Evolutionary conservation across 2,797 vertebrate genomes (phyloP).

Genomic region (Spinus olivaceus): DNA sequence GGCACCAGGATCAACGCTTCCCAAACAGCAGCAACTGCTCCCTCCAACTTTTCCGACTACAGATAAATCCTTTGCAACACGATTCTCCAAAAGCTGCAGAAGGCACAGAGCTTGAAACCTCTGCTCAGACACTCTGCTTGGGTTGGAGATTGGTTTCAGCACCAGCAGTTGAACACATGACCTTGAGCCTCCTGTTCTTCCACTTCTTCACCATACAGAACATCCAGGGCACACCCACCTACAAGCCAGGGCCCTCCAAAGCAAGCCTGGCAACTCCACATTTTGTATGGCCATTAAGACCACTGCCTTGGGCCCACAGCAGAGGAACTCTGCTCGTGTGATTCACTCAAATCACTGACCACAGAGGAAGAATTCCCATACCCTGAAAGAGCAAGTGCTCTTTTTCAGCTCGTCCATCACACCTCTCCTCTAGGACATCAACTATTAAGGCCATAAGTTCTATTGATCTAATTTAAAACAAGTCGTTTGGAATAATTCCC

Average conservation of each 20-base stretch:
- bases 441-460: not conserved
- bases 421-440: not conserved
- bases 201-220: not conserved
- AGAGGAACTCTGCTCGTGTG: not conserved
- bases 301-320: not conserved
- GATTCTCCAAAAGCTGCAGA: not conserved
- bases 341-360: not conserved
- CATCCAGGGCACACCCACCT: not conserved
- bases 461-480: not conserved
- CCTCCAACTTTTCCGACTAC: not conserved
- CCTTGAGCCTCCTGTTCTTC: not conserved
- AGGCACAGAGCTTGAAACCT: not conserved
- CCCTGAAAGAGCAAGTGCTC: not conserved
- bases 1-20: not conserved
- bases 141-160: not conserved
- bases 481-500: not conserved
- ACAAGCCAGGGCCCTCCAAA: not conserved
- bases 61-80: not conserved
- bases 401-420: not conserved
- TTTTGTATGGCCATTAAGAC: not conserved
- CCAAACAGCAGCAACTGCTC: not conserved
- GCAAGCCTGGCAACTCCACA: not conserved
- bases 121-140: not conserved
- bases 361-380: not conserved
- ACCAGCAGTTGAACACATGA: not conserved